Conservation (phyloP, 2,888 invertebrate species). For the Phymatocera aterrima region DNA sequence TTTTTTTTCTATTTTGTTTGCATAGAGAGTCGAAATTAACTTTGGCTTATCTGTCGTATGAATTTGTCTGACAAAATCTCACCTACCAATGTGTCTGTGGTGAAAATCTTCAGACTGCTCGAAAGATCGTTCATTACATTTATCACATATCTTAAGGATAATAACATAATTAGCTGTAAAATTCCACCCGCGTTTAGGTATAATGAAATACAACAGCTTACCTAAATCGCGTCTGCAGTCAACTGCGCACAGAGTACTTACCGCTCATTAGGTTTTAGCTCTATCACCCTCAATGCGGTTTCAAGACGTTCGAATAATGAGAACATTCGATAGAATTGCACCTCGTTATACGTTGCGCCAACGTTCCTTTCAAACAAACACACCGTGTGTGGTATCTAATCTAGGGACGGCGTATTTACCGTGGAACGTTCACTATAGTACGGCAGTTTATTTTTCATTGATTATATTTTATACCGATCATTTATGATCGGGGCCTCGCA, state of each 20-base stretch:
- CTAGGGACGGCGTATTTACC: background rate
- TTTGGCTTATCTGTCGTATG: too few species aligned
- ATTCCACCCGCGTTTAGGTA: background rate
- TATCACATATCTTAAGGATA: slow-evolving; percentile 1
- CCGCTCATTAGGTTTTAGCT: slow-evolving; percentile 21
- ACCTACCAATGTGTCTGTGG: background rate
- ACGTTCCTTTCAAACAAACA: slow-evolving; percentile 8
- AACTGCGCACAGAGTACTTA: slow-evolving; percentile 7
- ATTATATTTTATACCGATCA: background rate
- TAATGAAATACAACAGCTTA: slow-evolving; percentile 25
- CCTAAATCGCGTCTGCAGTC: slow-evolving; percentile 17
- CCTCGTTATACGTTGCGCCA: slow-evolving; percentile 21
- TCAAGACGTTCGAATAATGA: slow-evolving; percentile 25
- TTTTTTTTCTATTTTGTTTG: background rate
- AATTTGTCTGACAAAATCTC: too few species aligned
- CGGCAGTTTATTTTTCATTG: background rate
- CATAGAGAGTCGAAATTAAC: background rate
- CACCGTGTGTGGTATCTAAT: background rate
- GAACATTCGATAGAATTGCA: slow-evolving; percentile 31
- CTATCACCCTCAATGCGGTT: slow-evolving; percentile 19
- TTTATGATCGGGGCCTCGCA: too few species aligned
- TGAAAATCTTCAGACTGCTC: too few species aligned
- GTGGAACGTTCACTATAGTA: background rate
- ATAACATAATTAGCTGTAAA: slow-evolving; percentile 34
- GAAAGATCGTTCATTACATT: too few species aligned